Evolutionary conservation across 2,888 invertebrate genomes (phyloP).

Genomic region (Rapana venosa): DNA sequence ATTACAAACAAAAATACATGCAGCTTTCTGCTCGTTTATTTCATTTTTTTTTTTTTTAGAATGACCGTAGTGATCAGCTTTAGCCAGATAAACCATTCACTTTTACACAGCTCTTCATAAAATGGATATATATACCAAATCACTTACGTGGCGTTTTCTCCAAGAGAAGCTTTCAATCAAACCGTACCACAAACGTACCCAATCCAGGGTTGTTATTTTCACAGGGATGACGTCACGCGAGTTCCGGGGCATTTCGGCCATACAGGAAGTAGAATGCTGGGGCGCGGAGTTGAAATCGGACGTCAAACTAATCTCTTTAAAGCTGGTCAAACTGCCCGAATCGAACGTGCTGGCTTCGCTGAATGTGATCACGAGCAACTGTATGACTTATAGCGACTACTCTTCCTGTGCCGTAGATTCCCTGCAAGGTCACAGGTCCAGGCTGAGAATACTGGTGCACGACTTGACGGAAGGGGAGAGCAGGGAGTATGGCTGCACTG

Average conservation of each 20-base stretch:
- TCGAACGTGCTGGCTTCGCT: constrained; percentile 2
- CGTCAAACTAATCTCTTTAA: constrained; percentile 33
- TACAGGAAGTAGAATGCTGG: constrained; percentile 46
- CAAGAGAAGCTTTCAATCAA: too few relatives aligned
- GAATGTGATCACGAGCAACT: background rate
- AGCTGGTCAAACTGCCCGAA: constrained; percentile 15
- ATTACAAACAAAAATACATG: too few relatives aligned
- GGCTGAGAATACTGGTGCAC: constrained; percentile 21
- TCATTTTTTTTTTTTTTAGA: too few relatives aligned
- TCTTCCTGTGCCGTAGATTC: constrained; percentile 8
- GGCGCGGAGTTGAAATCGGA: constrained; percentile 32
- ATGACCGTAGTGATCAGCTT: too few relatives aligned
- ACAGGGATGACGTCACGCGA: constrained; percentile 38
- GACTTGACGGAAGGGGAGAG: constrained; percentile 34
- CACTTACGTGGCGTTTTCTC: too few relatives aligned
- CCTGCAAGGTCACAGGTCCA: background rate
- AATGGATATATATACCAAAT: too few relatives aligned
- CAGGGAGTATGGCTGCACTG: constrained; percentile 32
- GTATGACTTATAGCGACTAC: constrained; percentile 26
- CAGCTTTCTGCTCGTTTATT: too few relatives aligned
- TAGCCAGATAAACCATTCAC: too few relatives aligned
- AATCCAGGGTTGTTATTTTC: background rate
- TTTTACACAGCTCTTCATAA: too few relatives aligned
- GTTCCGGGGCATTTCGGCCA: constrained; percentile 21
- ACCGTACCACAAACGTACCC: background rate